Evolutionary conservation across 2,888 invertebrate species (phyloP), one percentile per base, ranked within the genome.

Genomic region (Ctenicera cuprea): DNA sequence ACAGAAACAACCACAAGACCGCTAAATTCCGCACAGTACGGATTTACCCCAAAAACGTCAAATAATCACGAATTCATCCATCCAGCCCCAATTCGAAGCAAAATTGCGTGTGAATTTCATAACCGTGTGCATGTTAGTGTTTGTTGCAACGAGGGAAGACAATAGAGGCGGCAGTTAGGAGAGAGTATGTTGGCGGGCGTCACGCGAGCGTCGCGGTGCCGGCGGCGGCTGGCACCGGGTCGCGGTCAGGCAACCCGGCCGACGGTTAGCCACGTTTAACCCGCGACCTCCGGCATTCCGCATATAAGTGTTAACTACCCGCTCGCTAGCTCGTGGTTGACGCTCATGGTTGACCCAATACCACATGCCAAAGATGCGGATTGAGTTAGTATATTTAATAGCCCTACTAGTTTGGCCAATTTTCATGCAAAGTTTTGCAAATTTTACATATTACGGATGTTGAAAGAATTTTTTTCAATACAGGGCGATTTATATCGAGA

Each of bases 221-320:
- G 78, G 77, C 79, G 80, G 80, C 79, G 79, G 79, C 80, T 78
- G 82, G 79, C 79, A 78, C 82, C 77, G 79, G 75, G 75, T 80
- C 78, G 80, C 80, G 81, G 81, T 81, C 80, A 81, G 78, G 80
- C 78, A 79, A 80, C 82, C 76, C 78, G 74, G 76, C 77, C 78
- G 68, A 74, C 81, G 80, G 79, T 77, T 80, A 79, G 77, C 78
- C 78, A 76, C 78, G 75, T 76, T 78, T 78, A 79, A 78, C 80
- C 82, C 83, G 75, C 80, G 78, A 81, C 81, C 81, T 80, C 82
- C 83, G 83, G 82, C 83, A 80, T 82, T 81, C 81, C 82, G 78
- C 81, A 82, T 79, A 73, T 77, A 75, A 78, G 78, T 78, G 78
- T 76, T 78, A 78, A 78, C 78, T 78, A 78, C 74, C 79, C 77